Conservation (phyloP, 2,797 vertebrate genomes). For the Cephalopachus bancanus region DNA sequence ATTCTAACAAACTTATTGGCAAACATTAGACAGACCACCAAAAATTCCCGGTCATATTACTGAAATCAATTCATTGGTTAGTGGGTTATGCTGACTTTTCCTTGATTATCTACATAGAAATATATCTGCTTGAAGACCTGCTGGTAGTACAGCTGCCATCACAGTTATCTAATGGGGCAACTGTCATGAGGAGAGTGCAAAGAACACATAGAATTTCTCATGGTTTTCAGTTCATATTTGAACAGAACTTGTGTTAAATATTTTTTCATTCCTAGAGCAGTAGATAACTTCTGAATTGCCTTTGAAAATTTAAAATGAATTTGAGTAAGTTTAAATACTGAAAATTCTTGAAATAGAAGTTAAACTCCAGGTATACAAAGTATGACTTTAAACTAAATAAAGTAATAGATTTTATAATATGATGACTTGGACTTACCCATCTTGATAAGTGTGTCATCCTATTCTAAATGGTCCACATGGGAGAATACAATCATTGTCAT, state of each 20-base stretch:
- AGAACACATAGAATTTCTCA: not conserved
- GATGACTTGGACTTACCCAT: slow-evolving; percentile 37
- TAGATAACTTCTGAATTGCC: slow-evolving; percentile 39
- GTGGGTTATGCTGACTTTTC: not conserved
- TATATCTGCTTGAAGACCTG: not conserved
- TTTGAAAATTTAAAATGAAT: slow-evolving; percentile 65
- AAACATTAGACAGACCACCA: not conserved
- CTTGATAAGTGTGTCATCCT: not conserved
- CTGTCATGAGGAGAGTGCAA: not conserved
- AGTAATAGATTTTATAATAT: slow-evolving; percentile 57
- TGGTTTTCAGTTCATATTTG: slow-evolving; percentile 6
- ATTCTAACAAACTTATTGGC: not conserved
- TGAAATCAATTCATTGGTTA: not conserved
- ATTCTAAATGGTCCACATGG: slow-evolving; percentile 37
- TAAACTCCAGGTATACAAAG: slow-evolving; percentile 4
- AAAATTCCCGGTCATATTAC: not conserved
- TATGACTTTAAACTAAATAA: slow-evolving; percentile 28
- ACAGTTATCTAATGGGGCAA: not conserved
- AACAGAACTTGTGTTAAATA: slow-evolving; percentile 44
- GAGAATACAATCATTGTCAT: not conserved
- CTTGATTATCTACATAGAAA: not conserved
- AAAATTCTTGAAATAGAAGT: slow-evolving; percentile 52
- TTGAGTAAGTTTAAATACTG: slow-evolving; percentile 62
- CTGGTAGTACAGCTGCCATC: not conserved
- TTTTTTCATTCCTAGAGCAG: slow-evolving; percentile 58